Evolutionary conservation across 2,797 vertebrate species (phyloP).

Genomic region (Epinephelus awoara): DNA sequence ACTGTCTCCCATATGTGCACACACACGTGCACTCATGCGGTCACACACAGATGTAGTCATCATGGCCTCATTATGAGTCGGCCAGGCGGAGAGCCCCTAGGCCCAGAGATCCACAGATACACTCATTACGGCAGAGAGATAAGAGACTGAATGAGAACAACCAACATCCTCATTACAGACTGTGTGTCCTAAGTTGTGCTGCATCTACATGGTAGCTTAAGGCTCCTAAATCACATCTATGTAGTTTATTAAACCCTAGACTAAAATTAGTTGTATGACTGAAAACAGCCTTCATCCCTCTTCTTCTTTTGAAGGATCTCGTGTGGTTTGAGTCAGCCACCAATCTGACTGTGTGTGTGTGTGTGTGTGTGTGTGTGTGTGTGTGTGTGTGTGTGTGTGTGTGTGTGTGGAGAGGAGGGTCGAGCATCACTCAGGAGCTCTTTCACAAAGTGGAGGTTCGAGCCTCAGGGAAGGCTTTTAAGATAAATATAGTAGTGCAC

Average conservation of each 20-base stretch:
- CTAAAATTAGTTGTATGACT: background rate
- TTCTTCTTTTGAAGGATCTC: background rate
- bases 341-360: slow-evolving; percentile 1
- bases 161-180: slow-evolving; percentile 40
- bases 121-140: slow-evolving; percentile 51
- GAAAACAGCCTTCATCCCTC: background rate
- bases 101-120: slow-evolving; percentile 50
- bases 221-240: background rate
- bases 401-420: background rate
- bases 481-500: slow-evolving; percentile 69
- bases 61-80: slow-evolving; percentile 62
- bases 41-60: slow-evolving; percentile 40
- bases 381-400: no score
- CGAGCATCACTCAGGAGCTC: slow-evolving; percentile 23
- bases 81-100: slow-evolving; percentile 38
- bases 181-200: background rate
- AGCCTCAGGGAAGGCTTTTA: slow-evolving; percentile 55
- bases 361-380: no score
- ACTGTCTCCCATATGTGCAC: background rate
- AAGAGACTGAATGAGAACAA: slow-evolving; percentile 19
- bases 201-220: background rate
- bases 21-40: slow-evolving; percentile 17
- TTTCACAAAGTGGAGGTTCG: slow-evolving; percentile 8
- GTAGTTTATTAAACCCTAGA: background rate
- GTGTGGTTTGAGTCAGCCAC: background rate